phyloP scores from a whole-genome alignment of 2,797 vertebrate species.

The Astyanax mexicanus region DNA sequence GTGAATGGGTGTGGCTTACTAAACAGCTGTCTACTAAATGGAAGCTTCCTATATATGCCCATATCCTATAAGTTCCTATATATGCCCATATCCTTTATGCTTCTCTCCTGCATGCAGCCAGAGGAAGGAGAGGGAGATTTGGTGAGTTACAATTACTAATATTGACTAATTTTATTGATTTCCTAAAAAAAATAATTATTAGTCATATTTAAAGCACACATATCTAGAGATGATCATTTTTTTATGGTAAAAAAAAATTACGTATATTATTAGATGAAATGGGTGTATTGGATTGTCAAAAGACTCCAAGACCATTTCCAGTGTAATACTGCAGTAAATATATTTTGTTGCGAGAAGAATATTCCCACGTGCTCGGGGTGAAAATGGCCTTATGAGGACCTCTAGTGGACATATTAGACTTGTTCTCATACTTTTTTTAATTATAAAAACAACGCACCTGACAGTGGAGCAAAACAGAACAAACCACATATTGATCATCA shows the following conservation, averaged over 20 bases:
- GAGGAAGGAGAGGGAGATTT: conserved; percentile 89
- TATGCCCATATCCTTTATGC: neutral
- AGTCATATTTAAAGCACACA: too few relatives aligned
- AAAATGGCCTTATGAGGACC: neutral
- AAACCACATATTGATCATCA: neutral
- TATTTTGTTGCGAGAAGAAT: neutral
- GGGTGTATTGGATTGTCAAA: too few relatives aligned
- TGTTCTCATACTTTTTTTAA: neutral
- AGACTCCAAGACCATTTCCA: too few relatives aligned
- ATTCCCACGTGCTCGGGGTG: neutral
- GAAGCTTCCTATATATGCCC: neutral
- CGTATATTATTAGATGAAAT: too few relatives aligned
- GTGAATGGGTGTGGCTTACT: too few relatives aligned
- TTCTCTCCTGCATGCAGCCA: conserved; percentile 78
- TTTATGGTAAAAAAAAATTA: too few relatives aligned
- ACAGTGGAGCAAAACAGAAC: neutral
- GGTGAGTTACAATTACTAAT: too few relatives aligned
- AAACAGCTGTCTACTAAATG: too few relatives aligned
- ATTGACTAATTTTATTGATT: too few relatives aligned
- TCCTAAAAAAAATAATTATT: too few relatives aligned
- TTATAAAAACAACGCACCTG: neutral
- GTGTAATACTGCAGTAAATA: too few relatives aligned
- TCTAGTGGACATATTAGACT: conserved; percentile 22
- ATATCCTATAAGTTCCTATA: neutral
- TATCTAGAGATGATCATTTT: too few relatives aligned